These are phyloP conservation scores for Endomychus coccineus DNA, from an alignment of 2,888 invertebrate species.

Conservation along the genomic window DNA sequence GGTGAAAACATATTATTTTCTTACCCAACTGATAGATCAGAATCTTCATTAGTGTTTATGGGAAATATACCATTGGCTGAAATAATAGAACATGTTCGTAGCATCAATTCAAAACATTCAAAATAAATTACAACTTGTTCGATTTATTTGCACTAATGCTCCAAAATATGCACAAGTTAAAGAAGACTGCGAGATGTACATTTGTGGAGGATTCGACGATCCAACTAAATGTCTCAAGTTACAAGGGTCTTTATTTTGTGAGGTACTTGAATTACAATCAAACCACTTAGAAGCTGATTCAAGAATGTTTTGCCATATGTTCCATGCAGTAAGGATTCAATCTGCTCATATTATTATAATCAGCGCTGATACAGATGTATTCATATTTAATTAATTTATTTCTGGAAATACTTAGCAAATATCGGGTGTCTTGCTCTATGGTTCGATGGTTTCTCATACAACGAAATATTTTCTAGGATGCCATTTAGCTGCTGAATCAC, in stretches of 20 bases:
- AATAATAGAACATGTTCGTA: no score
- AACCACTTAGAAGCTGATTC: slow-evolving; percentile 24
- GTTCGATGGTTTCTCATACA: slow-evolving; percentile 15
- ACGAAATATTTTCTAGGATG: slow-evolving; percentile 22
- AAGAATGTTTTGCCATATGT: slow-evolving; percentile 22
- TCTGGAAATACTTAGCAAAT: slow-evolving; percentile 22
- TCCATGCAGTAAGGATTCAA: slow-evolving; percentile 21
- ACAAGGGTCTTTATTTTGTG: slow-evolving; percentile 21
- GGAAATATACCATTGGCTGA: slow-evolving; percentile 20
- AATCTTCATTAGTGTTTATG: slow-evolving; percentile 28
- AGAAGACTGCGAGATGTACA: slow-evolving; percentile 19
- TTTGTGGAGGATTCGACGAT: slow-evolving; percentile 19
- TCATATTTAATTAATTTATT: slow-evolving; percentile 22
- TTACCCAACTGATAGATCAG: slow-evolving; percentile 25
- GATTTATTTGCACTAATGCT: slow-evolving; percentile 22
- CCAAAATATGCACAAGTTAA: no score
- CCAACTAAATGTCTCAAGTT: slow-evolving; percentile 21
- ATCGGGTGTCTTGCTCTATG: slow-evolving; percentile 19
- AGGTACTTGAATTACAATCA: slow-evolving; percentile 23
- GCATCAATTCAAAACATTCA: slow-evolving; percentile 15
- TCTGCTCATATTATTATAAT: slow-evolving; percentile 20
- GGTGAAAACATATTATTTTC: slow-evolving; percentile 27
- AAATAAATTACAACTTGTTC: slow-evolving; percentile 21
- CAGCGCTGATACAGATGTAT: slow-evolving; percentile 26
- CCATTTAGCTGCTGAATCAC: slow-evolving; percentile 26